Evolutionary conservation across 2,113 vertebrate genomes (phyloP), one percentile per base, ranked within the genome.

Genomic region (Bos indicus): DNA sequence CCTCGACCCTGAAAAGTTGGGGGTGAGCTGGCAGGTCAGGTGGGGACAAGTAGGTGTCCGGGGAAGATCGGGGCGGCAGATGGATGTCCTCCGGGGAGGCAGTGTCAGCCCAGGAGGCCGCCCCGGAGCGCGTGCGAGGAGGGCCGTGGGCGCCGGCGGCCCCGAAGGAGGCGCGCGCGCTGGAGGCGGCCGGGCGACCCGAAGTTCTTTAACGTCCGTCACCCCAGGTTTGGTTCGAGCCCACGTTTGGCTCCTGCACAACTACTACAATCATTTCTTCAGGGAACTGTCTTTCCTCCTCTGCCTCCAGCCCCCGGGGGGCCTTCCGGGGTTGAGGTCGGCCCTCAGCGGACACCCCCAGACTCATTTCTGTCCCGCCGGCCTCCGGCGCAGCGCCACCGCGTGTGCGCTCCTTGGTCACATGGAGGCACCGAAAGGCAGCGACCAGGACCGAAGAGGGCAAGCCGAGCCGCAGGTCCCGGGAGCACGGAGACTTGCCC

Each of bases 351-450:
- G 96, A 95, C 97, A 83, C 90, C 94, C 84, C 51, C 60, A 86
- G 91, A 48, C 95, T 94, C 51, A 15, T 87, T 90, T 97, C 91
- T 96, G 97, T 94, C 96, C 90, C 40, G 93, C 74, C 3, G 67
- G 95, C 92, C 97, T 43, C 92, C 96, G 84, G 98, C 7, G 97
- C 97, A 97, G 98, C 90, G 94, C 97, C 23, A 97, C 98, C 98
- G 97, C 84, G 94, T 96, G 97, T 95, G 97, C 95, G 97, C 98
- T 98, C 97, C 95, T 96, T 97, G 98, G 98, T 98, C 98, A 98
- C 98, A 95, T 95, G 95, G 97, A 98, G 97, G 98, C 98, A 96
- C 98, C 98, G 94, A 98, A 95, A 97, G 98, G 96, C 97, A 78
- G 97, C 95, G 86, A 95, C 97, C 98, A 95, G 97, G 98, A 98